Evolutionary conservation across 2,888 invertebrate genomes (phyloP).

Genomic region (Caenorhabditis sinica): DNA sequence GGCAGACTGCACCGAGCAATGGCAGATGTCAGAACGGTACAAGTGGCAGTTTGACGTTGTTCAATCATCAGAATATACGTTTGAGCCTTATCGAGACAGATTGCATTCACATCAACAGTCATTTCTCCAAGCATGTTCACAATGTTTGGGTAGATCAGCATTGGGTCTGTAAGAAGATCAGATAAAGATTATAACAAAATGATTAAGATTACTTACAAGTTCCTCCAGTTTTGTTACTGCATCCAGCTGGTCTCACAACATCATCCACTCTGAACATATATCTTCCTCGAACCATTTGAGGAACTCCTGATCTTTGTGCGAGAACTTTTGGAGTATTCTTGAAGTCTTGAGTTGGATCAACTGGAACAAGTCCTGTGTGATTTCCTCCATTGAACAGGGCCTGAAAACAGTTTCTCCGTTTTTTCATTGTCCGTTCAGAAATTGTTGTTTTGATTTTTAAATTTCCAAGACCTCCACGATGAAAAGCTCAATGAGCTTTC

Average conservation of each 20-base stretch:
- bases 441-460: background rate
- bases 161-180: constrained; percentile 75
- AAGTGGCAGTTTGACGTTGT: constrained; percentile 80
- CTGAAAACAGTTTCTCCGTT: constrained; percentile 69
- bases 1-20: constrained; percentile 82
- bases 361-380: constrained; percentile 82
- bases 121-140: constrained; percentile 98
- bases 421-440: too few species aligned
- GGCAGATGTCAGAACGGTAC: constrained; percentile 80
- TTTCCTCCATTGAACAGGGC: constrained; percentile 84
- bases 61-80: constrained; percentile 83
- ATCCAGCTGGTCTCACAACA: constrained; percentile 93
- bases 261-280: constrained; percentile 97
- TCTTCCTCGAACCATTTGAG: constrained; percentile 87
- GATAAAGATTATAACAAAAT: background rate
- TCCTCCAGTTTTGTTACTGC: constrained; percentile 85
- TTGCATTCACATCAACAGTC: constrained; percentile 96
- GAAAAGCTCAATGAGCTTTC: constrained; percentile 16
- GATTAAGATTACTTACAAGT: constrained; percentile 77
- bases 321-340: constrained; percentile 83
- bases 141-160: constrained; percentile 89
- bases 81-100: constrained; percentile 89
- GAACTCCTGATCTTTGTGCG: constrained; percentile 82
- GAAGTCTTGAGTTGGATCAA: constrained; percentile 82
- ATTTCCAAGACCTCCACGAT: constrained; percentile 4